Percentiles rank a stretch among this genome's conserved stretches.
These are phyloP conservation scores for Apodemia zela DNA, from an alignment of 2,888 invertebrate genomes.

Conservation along the genomic window DNA sequence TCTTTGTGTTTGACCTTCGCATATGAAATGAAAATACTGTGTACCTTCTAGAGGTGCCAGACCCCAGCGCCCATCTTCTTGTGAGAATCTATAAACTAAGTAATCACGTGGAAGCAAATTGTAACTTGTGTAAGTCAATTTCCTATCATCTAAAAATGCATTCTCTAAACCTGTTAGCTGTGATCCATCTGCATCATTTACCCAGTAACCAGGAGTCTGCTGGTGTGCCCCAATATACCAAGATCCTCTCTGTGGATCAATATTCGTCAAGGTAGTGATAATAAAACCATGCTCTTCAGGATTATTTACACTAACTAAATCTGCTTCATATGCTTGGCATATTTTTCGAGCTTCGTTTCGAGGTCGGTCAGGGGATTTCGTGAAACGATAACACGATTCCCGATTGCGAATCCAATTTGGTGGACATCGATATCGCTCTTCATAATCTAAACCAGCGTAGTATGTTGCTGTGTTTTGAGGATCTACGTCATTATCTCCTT, in stretches of 20 bases:
- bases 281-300: conserved; percentile 94
- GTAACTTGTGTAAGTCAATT: conserved; percentile 57
- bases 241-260: conserved; percentile 91
- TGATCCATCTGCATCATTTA: conserved; percentile 91
- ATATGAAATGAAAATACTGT: conserved; percentile 90
- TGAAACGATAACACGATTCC: conserved; percentile 93
- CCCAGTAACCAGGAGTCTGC: conserved; percentile 87
- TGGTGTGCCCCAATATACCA: conserved; percentile 93
- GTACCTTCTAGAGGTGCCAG: conserved; percentile 89
- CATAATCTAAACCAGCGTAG: conserved; percentile 67
- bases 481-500: conserved; percentile 61
- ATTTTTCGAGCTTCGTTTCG: conserved; percentile 90
- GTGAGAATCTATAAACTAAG: conserved; percentile 89
- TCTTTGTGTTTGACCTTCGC: conserved; percentile 90
- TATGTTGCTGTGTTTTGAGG: conserved; percentile 60
- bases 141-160: conserved; percentile 86
- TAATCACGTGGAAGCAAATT: conserved; percentile 84
- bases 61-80: conserved; percentile 89
- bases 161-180: conserved; percentile 89
- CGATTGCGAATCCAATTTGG: conserved; percentile 91
- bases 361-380: conserved; percentile 90
- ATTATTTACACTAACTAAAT: conserved; percentile 88
- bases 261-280: conserved; percentile 87
- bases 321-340: conserved; percentile 91
- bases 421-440: conserved; percentile 84